Evolutionary conservation across 2,888 invertebrate species (phyloP).

Genomic region (Archaeoteleia sp.): DNA sequence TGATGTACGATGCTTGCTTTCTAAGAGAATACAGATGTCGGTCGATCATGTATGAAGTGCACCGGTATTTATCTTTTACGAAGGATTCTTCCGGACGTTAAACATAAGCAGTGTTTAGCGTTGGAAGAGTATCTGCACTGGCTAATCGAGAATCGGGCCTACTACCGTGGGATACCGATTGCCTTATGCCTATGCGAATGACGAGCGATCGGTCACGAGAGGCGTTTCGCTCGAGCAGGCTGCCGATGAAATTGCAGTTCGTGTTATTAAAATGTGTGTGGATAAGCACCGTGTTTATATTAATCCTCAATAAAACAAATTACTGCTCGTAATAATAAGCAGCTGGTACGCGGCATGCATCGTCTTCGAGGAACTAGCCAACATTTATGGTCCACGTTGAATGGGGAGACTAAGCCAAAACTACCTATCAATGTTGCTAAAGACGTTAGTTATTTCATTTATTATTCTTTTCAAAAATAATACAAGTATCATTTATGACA

Average conservation of each 20-base stretch:
- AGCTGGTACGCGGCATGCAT: constrained; percentile 21
- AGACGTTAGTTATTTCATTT: constrained; percentile 5
- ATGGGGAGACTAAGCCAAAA: too few relatives aligned
- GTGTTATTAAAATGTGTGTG: constrained; percentile 46
- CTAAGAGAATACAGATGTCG: constrained; percentile 29
- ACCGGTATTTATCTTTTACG: constrained; percentile 46
- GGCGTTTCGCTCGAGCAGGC: constrained; percentile 36
- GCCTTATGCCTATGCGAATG: constrained; percentile 32
- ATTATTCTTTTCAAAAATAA: not conserved
- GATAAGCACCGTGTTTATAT: constrained; percentile 43
- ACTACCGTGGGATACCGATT: constrained; percentile 50
- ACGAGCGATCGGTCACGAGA: constrained; percentile 48
- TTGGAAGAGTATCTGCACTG: constrained; percentile 33
- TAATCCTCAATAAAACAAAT: constrained; percentile 47
- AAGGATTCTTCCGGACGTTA: constrained; percentile 48
- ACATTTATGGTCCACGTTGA: not conserved
- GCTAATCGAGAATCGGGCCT: constrained; percentile 36
- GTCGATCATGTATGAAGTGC: constrained; percentile 48
- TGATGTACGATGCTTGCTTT: too few relatives aligned
- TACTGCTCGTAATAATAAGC: constrained; percentile 34
- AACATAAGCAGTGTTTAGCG: constrained; percentile 46
- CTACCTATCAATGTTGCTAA: too few relatives aligned
- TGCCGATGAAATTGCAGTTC: constrained; percentile 47
- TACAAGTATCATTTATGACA: too few relatives aligned
- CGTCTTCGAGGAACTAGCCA: constrained; percentile 4